Percentiles rank a stretch among this genome's conserved stretches.
phyloP scores from a whole-genome alignment of 2,888 invertebrate genomes.

The Conops quadrifasciatus region DNA sequence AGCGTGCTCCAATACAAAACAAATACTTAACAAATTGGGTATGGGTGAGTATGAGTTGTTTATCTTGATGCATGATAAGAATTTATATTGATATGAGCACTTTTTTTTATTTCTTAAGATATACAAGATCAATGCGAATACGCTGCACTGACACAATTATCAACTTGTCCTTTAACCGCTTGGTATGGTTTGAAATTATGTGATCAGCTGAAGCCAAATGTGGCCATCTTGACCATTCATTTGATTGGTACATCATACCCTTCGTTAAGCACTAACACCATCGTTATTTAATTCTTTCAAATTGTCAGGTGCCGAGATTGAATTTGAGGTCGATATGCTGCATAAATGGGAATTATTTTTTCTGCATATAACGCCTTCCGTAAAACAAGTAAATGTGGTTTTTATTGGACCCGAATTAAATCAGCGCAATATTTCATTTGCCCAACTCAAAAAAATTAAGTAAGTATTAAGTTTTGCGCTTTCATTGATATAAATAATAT shows the following conservation, averaged over 20 bases:
- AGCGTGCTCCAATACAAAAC: constrained; percentile 52
- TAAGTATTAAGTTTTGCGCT: constrained; percentile 51
- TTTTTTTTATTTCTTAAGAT: constrained; percentile 42
- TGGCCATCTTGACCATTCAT: constrained; percentile 56
- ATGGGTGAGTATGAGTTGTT: constrained; percentile 50
- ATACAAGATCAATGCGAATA: constrained; percentile 70
- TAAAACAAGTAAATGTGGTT: constrained; percentile 69
- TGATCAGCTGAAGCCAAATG: constrained; percentile 48
- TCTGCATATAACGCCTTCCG: constrained; percentile 70
- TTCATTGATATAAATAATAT: neutral
- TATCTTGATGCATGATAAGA: neutral
- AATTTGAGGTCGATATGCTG: constrained; percentile 75
- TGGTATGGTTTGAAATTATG: constrained; percentile 68
- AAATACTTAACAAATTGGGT: constrained; percentile 53
- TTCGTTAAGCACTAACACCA: neutral
- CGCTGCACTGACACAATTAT: constrained; percentile 72
- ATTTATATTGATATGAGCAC: neutral
- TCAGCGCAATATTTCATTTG: constrained; percentile 69
- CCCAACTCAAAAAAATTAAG: constrained; percentile 70
- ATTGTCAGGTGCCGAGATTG: constrained; percentile 73
- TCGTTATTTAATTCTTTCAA: neutral
- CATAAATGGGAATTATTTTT: constrained; percentile 78
- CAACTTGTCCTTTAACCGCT: constrained; percentile 73
- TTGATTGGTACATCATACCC: constrained; percentile 54
- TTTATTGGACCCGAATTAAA: constrained; percentile 75